These are phyloP conservation scores for Holcopasites calliopsidis DNA, from an alignment of 1,140 invertebrate species.

Conservation along the genomic window DNA sequence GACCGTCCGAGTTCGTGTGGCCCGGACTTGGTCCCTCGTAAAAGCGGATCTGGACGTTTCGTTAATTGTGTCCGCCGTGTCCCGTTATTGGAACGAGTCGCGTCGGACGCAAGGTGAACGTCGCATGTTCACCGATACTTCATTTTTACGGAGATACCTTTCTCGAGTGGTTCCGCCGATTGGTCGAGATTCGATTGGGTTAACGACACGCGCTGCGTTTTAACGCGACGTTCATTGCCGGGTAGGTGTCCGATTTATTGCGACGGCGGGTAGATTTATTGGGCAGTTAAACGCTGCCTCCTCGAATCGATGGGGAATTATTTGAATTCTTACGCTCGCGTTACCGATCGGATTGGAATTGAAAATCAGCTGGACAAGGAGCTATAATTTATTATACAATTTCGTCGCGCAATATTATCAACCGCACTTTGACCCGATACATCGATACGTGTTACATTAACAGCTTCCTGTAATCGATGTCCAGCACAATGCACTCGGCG, in stretches of 20 bases:
- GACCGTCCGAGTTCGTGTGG: not conserved
- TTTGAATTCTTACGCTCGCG: constrained; percentile 17
- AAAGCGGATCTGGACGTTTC: constrained; percentile 12
- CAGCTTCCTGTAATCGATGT: no score
- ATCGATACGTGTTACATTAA: no score
- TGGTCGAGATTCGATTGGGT: not conserved
- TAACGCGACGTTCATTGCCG: constrained; percentile 15
- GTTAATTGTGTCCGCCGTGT: not conserved
- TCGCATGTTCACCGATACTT: no score
- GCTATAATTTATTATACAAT: not conserved
- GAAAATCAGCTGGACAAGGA: not conserved
- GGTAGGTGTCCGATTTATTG: constrained; percentile 29
- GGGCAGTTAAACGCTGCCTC: constrained; percentile 17
- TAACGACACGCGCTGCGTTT: constrained; percentile 11
- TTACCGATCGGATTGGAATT: not conserved
- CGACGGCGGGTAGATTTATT: not conserved
- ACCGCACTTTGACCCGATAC: no score
- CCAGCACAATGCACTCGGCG: no score
- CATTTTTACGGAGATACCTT: not conserved
- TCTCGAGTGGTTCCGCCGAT: no score
- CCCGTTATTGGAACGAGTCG: not conserved
- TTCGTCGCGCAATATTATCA: no score
- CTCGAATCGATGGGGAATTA: not conserved
- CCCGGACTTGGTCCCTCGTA: not conserved
- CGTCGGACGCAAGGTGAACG: no score